A percentile compares a stretch with the other conserved stretches of the same genome.
These are phyloP conservation scores for Corynorhinus townsendii DNA, from an alignment of 2,113 vertebrate genomes.

Conservation along the genomic window DNA sequence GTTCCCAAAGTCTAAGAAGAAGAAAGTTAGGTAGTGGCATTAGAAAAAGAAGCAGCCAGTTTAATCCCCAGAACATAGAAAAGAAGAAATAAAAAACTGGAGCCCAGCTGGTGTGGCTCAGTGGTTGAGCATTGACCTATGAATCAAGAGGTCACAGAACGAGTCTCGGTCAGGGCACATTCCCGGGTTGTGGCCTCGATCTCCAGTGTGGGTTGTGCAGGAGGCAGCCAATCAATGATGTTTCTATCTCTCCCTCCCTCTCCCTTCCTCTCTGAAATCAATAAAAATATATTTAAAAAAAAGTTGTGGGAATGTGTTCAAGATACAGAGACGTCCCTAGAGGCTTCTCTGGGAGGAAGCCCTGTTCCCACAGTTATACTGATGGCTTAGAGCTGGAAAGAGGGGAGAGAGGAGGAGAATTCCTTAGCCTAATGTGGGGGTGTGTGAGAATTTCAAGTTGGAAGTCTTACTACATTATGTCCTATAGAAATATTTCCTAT, in stretches of 20 bases:
- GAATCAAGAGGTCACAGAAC: too few species aligned
- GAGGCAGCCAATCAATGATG: too few species aligned
- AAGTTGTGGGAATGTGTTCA: neutral
- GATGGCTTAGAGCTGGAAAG: neutral
- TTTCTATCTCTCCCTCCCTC: too few species aligned
- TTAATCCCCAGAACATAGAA: constrained; percentile 3
- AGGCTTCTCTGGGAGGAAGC: neutral
- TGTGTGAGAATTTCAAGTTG: neutral
- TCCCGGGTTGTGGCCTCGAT: too few species aligned
- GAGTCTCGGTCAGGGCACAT: too few species aligned
- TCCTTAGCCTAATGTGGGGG: neutral
- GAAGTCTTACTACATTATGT: neutral
- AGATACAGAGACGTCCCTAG: neutral
- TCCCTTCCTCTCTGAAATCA: too few species aligned
- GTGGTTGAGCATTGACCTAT: too few species aligned
- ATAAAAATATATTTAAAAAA: neutral
- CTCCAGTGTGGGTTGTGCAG: too few species aligned
- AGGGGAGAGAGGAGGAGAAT: neutral
- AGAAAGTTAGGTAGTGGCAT: neutral
- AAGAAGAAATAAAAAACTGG: neutral
- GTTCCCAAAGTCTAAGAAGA: neutral
- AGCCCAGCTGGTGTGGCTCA: too few species aligned
- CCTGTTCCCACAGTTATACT: neutral
- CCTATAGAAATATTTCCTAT: neutral
- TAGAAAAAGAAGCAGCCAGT: neutral